phyloP scores from a whole-genome alignment of 2,888 invertebrate species.

The Amphipyra tragopoginis region DNA sequence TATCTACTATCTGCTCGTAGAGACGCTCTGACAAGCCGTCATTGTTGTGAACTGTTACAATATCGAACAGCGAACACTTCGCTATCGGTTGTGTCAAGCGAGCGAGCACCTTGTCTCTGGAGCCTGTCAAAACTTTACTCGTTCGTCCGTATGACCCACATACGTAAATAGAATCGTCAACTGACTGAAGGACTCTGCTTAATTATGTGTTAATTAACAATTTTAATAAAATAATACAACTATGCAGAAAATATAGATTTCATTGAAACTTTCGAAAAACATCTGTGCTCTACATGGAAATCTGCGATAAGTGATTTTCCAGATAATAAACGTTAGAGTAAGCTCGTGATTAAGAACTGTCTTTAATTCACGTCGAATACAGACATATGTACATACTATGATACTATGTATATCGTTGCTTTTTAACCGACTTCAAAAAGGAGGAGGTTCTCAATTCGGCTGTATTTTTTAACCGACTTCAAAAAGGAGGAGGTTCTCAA shows the following conservation, averaged over 20 bases:
- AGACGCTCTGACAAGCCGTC: background rate
- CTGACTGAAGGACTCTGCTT: background rate
- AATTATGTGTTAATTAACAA: background rate
- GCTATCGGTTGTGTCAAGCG: conserved; percentile 5
- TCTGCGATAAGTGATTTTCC: conserved; percentile 2
- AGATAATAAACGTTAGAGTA: conserved; percentile 3
- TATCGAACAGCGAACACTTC: conserved; percentile 8
- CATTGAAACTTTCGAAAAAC: background rate
- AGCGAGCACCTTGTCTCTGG: conserved; percentile 3
- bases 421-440: no score
- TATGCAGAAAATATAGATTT: no score
- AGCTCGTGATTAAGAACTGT: background rate
- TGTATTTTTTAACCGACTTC: no score
- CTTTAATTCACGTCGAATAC: background rate
- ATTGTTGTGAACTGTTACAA: conserved; percentile 11
- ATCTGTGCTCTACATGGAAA: background rate
- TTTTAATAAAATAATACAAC: no score
- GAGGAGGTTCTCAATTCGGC: no score
- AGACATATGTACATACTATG: background rate
- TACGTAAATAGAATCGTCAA: conserved; percentile 19
- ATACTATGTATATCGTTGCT: background rate
- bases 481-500: no score
- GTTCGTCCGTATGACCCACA: conserved; percentile 32
- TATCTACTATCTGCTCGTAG: background rate
- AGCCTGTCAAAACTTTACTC: conserved; percentile 22